Conservation (phyloP, 2,113 vertebrate species). For the Misgurnus mizolepis region DNA sequence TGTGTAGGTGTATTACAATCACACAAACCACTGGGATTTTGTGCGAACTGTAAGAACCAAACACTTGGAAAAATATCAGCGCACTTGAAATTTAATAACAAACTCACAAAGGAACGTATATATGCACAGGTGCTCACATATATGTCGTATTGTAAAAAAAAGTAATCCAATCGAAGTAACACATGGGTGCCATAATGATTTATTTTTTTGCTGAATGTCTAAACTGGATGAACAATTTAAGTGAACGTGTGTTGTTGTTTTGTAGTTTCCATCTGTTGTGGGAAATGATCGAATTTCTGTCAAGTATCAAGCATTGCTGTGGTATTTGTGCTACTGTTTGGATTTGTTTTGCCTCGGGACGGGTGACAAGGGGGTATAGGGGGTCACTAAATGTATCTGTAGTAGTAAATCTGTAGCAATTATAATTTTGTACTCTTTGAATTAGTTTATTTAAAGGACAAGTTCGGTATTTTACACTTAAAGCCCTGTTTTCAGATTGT, state of each 20-base stretch:
- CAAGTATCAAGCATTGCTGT: background rate
- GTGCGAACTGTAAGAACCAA: background rate
- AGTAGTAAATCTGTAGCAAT: too few relatives aligned
- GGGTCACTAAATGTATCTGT: background rate
- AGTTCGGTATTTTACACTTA: too few relatives aligned
- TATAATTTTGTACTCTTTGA: too few relatives aligned
- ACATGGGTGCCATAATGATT: background rate
- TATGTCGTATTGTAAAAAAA: background rate
- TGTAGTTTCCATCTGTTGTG: background rate
- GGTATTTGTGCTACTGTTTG: background rate
- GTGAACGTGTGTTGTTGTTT: background rate
- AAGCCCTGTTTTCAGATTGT: too few relatives aligned
- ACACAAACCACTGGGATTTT: slow-evolving; percentile 5
- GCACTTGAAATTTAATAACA: background rate
- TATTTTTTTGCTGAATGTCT: background rate
- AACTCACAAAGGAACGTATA: background rate
- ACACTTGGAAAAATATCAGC: slow-evolving; percentile 1
- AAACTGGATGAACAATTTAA: background rate
- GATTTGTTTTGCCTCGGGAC: too few relatives aligned
- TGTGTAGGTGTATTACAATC: slow-evolving; percentile 21
- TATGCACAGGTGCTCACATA: background rate
- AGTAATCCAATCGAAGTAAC: background rate
- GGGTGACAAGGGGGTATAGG: too few relatives aligned
- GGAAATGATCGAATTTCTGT: background rate
- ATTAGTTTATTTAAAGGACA: too few relatives aligned